phyloP scores from a whole-genome alignment of 1,140 invertebrate genomes.

The Hycleus cichorii region DNA sequence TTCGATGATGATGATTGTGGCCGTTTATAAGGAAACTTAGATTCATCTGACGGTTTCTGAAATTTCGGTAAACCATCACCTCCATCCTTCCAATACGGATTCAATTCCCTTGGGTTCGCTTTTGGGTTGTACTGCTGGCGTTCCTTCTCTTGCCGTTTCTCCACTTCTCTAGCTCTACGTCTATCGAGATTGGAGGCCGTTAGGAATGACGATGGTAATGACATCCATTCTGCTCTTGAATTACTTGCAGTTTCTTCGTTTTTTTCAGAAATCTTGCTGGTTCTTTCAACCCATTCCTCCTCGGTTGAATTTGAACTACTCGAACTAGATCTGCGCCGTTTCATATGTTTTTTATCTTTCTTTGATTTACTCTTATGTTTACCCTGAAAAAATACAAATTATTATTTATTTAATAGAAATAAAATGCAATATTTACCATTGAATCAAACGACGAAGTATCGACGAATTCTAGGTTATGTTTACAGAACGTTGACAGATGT shows the following conservation, averaged over 20 bases:
- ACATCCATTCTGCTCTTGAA: slow-evolving; percentile 47
- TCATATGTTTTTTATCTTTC: slow-evolving; percentile 22
- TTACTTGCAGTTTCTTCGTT: neutral
- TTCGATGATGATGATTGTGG: slow-evolving; percentile 1
- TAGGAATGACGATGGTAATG: slow-evolving; percentile 39
- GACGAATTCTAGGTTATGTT: slow-evolving; percentile 1
- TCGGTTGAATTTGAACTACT: slow-evolving; percentile 17
- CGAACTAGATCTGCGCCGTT: slow-evolving; percentile 7
- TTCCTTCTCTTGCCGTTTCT: slow-evolving; percentile 27
- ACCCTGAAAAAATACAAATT: slow-evolving; percentile 18
- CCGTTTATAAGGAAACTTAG: slow-evolving; percentile 27
- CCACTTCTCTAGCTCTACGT: slow-evolving; percentile 27
- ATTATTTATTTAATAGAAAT: neutral
- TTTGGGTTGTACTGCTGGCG: slow-evolving; percentile 59
- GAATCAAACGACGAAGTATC: neutral
- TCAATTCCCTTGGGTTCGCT: slow-evolving; percentile 69
- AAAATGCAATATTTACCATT: slow-evolving; percentile 1
- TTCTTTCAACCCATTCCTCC: slow-evolving; percentile 38
- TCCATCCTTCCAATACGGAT: slow-evolving; percentile 89
- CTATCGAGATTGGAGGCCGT: slow-evolving; percentile 39
- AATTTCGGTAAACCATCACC: slow-evolving; percentile 71
- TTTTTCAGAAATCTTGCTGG: neutral
- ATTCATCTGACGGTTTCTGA: slow-evolving; percentile 40
- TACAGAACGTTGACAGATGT: neutral
- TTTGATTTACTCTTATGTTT: slow-evolving; percentile 32